A percentile compares a stretch with the other conserved stretches of the same genome.
Evolutionary conservation across 2,888 invertebrate species (phyloP).

Genomic region (Hesperia comma): DNA sequence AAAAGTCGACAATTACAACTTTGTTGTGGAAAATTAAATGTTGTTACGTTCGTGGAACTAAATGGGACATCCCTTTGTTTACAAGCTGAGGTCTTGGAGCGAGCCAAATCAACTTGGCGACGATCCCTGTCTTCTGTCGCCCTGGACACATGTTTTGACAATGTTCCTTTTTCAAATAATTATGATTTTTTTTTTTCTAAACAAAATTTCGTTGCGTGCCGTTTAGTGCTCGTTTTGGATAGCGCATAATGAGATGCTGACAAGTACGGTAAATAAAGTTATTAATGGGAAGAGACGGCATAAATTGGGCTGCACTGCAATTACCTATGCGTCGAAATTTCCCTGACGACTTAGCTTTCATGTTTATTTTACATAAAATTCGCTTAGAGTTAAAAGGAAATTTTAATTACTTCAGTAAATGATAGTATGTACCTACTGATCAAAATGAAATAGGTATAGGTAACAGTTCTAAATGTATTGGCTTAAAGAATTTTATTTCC

Average conservation of each 20-base stretch:
- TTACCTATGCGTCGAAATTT: too few species aligned
- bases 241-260: conserved; percentile 41
- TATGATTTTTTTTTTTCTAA: conserved; percentile 11
- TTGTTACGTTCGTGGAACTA: conserved; percentile 55
- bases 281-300: conserved; percentile 16
- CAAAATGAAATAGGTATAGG: too few species aligned
- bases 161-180: conserved; percentile 44
- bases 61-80: conserved; percentile 73
- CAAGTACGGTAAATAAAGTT: conserved; percentile 43
- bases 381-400: too few species aligned
- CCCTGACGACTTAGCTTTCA: too few species aligned
- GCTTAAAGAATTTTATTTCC: too few species aligned
- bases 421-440: too few species aligned
- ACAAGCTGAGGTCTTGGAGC: conserved; percentile 54
- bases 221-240: conserved; percentile 15
- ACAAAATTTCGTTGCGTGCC: conserved; percentile 12
- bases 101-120: conserved; percentile 65
- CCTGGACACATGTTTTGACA: conserved; percentile 64
- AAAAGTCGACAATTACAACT: conserved; percentile 65
- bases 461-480: too few species aligned
- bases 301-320: too few species aligned
- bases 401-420: too few species aligned
- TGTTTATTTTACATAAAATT: too few species aligned
- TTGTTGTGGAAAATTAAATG: conserved; percentile 62
- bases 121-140: conserved; percentile 54